Evolutionary conservation across 2,888 invertebrate species (phyloP).

Genomic region (Cenopis cana): DNA sequence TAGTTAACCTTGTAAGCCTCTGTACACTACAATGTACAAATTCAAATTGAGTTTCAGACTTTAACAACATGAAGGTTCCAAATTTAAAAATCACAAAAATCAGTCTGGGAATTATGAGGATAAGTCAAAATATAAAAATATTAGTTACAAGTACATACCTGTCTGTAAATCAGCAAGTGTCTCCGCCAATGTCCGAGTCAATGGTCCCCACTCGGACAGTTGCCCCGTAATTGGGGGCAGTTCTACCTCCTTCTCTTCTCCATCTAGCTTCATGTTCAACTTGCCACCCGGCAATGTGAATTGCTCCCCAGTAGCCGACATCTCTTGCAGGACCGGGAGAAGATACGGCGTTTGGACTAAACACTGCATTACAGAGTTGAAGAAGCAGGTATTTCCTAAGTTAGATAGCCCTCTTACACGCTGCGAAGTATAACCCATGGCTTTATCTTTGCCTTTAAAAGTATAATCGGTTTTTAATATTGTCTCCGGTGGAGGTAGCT

Average conservation of each 20-base stretch:
- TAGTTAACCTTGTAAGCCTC: too few relatives aligned
- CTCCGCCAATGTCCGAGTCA: conserved; percentile 88
- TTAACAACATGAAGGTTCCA: too few relatives aligned
- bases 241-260: conserved; percentile 82
- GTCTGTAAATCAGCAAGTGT: conserved; percentile 89
- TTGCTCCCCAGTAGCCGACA: conserved; percentile 88
- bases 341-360: conserved; percentile 94
- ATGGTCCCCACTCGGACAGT: conserved; percentile 88
- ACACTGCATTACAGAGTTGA: conserved; percentile 98
- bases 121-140: too few relatives aligned
- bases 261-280: conserved; percentile 77
- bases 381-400: conserved; percentile 98
- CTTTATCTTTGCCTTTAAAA: conserved; percentile 71
- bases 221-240: conserved; percentile 87
- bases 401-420: conserved; percentile 93
- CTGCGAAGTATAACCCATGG: conserved; percentile 70
- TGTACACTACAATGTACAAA: too few relatives aligned
- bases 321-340: conserved; percentile 88
- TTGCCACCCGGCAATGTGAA: conserved; percentile 90
- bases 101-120: too few relatives aligned
- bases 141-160: too few relatives aligned
- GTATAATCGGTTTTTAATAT: conserved; percentile 61
- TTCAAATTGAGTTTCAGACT: too few relatives aligned
- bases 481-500: conserved; percentile 64
- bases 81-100: too few relatives aligned